Percentiles rank a stretch among this genome's conserved stretches.
Evolutionary conservation across 2,888 invertebrate species (phyloP).

Genomic region (Andrena hattorfiana): DNA sequence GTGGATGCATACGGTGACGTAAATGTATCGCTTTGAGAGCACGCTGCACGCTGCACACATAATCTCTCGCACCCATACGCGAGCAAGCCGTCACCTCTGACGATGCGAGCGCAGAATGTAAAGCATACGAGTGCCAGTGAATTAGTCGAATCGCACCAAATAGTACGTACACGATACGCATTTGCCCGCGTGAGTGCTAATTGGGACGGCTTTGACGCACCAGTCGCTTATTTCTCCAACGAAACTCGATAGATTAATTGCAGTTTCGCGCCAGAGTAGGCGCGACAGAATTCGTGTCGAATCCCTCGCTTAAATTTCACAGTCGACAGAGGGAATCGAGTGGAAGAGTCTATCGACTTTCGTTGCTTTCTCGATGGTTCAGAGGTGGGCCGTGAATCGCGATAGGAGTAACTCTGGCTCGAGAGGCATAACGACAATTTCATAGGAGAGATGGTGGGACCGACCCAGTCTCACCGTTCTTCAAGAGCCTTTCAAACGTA

Average conservation of each 20-base stretch:
- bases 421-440: conserved; percentile 6
- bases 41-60: not conserved
- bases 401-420: not conserved
- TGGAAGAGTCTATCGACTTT: not conserved
- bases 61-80: not conserved
- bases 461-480: too few relatives aligned
- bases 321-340: not conserved
- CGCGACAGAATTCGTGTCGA: too few relatives aligned
- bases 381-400: not conserved
- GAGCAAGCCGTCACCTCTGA: not conserved
- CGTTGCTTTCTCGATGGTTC: too few relatives aligned
- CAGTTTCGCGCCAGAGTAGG: too few relatives aligned
- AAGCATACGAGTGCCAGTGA: conserved; percentile 1
- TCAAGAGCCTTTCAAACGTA: too few relatives aligned
- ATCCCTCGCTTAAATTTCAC: not conserved
- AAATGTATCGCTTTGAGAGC: conserved; percentile 13
- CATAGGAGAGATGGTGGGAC: conserved; percentile 1
- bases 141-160: conserved; percentile 13
- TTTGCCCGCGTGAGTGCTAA: conserved; percentile 2
- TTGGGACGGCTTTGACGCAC: not conserved
- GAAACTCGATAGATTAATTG: too few relatives aligned
- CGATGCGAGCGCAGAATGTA: not conserved
- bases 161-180: not conserved
- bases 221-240: too few relatives aligned
- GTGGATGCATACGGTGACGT: conserved; percentile 14